Evolutionary conservation across 2,113 vertebrate genomes (phyloP).

Genomic region (Rafetus swinhoei): DNA sequence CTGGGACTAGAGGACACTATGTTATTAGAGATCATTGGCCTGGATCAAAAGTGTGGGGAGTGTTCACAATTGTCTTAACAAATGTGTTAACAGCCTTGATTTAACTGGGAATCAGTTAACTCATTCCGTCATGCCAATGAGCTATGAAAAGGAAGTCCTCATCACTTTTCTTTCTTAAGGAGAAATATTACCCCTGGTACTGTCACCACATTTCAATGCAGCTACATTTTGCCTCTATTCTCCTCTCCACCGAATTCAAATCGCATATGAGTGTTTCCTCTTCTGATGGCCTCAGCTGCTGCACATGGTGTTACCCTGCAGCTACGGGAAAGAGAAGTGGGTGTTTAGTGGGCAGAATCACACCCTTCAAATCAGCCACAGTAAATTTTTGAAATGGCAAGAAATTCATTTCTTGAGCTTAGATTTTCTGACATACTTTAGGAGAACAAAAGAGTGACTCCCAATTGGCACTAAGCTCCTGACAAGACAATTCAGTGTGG

Average conservation of each 20-base stretch:
- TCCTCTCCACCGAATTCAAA: accelerated
- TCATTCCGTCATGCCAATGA: not conserved
- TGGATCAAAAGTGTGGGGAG: not conserved
- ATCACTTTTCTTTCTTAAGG: not conserved
- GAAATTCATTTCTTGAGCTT: conserved; percentile 27
- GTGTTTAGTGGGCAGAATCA: not conserved
- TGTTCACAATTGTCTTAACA: not conserved
- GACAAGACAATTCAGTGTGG: not conserved
- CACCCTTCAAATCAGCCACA: conserved; percentile 24
- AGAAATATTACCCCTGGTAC: not conserved
- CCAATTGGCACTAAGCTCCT: not conserved
- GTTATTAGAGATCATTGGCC: not conserved
- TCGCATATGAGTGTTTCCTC: not conserved
- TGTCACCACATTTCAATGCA: not conserved
- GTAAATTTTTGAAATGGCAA: not conserved
- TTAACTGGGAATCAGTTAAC: not conserved
- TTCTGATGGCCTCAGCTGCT: not conserved
- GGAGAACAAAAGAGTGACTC: too few relatives aligned
- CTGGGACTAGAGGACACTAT: not conserved
- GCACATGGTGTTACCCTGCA: not conserved
- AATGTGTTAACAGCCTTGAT: not conserved
- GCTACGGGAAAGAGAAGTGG: not conserved
- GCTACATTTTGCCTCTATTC: not conserved
- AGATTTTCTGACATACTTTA: not conserved
- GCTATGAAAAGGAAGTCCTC: not conserved